Evolutionary conservation across 2,113 vertebrate genomes (phyloP), one percentile per base, ranked within the genome.

Genomic region (Polypterus bichir): DNA sequence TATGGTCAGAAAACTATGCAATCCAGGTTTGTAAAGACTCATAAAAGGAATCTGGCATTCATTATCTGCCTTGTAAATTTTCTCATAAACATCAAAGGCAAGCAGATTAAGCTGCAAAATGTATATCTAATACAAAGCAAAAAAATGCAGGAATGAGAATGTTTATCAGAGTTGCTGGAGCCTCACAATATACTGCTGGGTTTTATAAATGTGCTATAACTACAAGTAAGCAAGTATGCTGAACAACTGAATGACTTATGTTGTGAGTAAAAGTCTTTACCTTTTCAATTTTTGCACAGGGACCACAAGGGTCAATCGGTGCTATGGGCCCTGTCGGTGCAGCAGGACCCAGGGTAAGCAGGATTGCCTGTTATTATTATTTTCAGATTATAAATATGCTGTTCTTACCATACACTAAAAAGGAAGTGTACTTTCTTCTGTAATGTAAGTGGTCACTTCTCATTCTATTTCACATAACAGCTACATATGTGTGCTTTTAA

Each of bases 291-390:
- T 81, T 63, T 74, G 11, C 48, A 8, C 73, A 97, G 96, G 96
- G 96, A 71, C 78, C 87, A 0, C 81, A 86, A 59, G 96, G 96
- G 47, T 70, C 90, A 62, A 64, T 88, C 7, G 94, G 96, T 54
- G 71, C 85, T 6, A 69, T 76, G 10, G 94, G 96, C 48, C 86
- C 92, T 49, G 70, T 87, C 60, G 96, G 94, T 78, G 77, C 90
- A 59, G 83, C 92, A 63, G 96, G 96, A 65, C 82, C 90, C 54
- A 85, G 94, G 83, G 96, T 97, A 77, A 87, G 87, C 71, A 71
- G 9, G 59, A 9, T 9, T 49, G 47, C 27, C 27, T 27, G 27
- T 27, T 27, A 27, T 27, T 27, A 1, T 27, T 27, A 27, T 27
- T 27, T 27, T 27, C 27, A 27, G 27, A 27, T 27, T 27, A 27